Evolutionary conservation across 1,140 invertebrate species (phyloP), one percentile per base, ranked within the genome.

Genomic region (Phenacoccus solenopsis): DNA sequence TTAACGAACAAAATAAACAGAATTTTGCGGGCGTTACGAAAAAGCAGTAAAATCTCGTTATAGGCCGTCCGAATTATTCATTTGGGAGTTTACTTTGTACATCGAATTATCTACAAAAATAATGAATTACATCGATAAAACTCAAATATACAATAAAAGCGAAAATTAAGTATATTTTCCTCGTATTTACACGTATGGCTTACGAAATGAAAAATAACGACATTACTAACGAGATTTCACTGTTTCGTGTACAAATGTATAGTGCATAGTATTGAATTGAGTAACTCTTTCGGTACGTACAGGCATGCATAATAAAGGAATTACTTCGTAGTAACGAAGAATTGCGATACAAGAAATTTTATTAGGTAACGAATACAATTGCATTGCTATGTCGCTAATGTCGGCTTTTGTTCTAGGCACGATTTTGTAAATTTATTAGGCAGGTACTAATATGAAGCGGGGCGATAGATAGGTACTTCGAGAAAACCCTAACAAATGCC

Each of bases 11-110:
- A 64, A 64, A 64, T 9, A 64, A 64, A 64, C 9, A 25, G 5
- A 64, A 64, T 64, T 64, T 64, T 27, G 16, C 16, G 3, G 13
- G 9, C 25, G 59, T n/a, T n/a, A n/a, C n/a, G 30, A 32, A 49
- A 64, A 27, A 25, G 59, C 59, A 64, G 59, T 64, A 64, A 64
- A 64, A 64, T 64, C 59, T 64, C 59, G 59, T 64, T 64, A 64
- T 16, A 24, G 20, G 38, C 38, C 25, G 59, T 25, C 25, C 59
- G 20, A 64, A 3, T 64, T 24, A 38, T 5, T 9, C 20, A 64
- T 64, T 64, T 64, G 59, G 59, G 59, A 64, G 59, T 64, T 64
- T 64, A 64, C 59, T 64, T 64, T 64, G 21, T 64, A 64, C 59
- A 64, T 9, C 59, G 25, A 25, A 24, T n/a, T 25, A 64, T 24